Base-by-base conservation (phyloP, 2,888 invertebrate genomes). In the Archips crataeganus region DNA sequence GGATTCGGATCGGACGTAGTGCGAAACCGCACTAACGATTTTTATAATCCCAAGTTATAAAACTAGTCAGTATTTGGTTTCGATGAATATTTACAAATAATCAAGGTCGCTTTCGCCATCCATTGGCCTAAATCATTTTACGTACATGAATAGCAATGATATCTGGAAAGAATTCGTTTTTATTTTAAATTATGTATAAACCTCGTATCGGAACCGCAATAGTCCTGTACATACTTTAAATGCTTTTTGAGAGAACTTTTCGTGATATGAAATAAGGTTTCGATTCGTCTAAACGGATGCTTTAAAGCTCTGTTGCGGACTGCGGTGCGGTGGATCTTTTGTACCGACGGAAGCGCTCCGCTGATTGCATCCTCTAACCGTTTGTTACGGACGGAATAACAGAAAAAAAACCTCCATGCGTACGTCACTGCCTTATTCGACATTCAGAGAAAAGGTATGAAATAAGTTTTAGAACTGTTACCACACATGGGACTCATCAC, bases 351-450 rank as follows among this genome's bases (percentile, higher is more conserved):
- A 65, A 65, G 63, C 70, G 74, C 70, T 74, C 51, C 34, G 45
- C 70, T 70, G 74, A 74, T 74, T 74, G 70, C 70, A 65, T 74
- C 70, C 71, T 57, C 73, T 59, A 49, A 10, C 60, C 65, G 74
- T 74, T 73, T 70, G 65, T 54, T 69, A 65, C 70, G 49, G 68
- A 49, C 73, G 68, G 74, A 70, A 69, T 65, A 70, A 74, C 74
- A 47, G 69, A 74, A 74, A 70, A 45, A 73, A 74, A 70, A 66
- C 54, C 51, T 23, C 2, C 36, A 60, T 63, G 57, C 49, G 60
- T 67, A 64, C 45, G 62, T 54, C 45, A 67, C 59, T 23, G 13
- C 34, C 10, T 10, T 2, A 5, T 68, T 63, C 57, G 68, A 47
- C 23, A 39, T 68, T 67, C 45, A 9, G 9, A 67, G 57, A 36